A percentile compares a stretch with the other conserved stretches of the same genome.
Conservation (phyloP, 92 coral and sea anemone genomes). For the Phenganax stokvisi region DNA sequence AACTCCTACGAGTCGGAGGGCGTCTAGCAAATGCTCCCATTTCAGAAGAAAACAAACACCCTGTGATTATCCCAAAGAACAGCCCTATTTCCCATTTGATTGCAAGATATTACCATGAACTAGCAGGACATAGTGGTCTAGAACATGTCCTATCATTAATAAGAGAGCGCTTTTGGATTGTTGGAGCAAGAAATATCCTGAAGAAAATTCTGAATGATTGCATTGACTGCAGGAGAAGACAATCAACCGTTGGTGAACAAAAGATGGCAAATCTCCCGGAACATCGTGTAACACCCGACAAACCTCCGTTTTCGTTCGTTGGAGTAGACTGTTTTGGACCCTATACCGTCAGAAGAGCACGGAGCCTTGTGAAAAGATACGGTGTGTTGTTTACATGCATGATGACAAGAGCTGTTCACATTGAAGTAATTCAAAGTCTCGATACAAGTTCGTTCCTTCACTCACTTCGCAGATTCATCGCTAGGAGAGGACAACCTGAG, state of each 20-base stretch:
- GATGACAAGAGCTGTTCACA: slow-evolving; percentile 43
- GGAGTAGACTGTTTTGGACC: slow-evolving; percentile 57
- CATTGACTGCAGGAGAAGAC: slow-evolving; percentile 44
- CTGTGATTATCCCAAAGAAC: slow-evolving; percentile 13
- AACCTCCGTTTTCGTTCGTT: slow-evolving; percentile 52
- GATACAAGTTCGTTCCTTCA: slow-evolving; percentile 3
- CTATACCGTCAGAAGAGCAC: slow-evolving; percentile 22
- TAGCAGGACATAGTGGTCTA: slow-evolving; percentile 48
- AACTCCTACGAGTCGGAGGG: slow-evolving; percentile 26
- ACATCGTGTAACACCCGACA: slow-evolving; percentile 43
- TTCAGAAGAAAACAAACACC: slow-evolving; percentile 9
- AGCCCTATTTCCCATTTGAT: slow-evolving; percentile 40
- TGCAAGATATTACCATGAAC: slow-evolving; percentile 42
- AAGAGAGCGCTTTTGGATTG: slow-evolving; percentile 48
- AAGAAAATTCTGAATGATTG: slow-evolving; percentile 39
- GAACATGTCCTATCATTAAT: slow-evolving; percentile 52
- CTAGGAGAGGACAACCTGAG: neutral
- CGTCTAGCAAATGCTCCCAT: slow-evolving; percentile 18
- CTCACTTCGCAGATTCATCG: neutral
- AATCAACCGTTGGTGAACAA: slow-evolving; percentile 17
- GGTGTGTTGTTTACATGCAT: slow-evolving; percentile 50
- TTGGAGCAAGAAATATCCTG: slow-evolving; percentile 47
- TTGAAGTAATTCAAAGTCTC: slow-evolving; percentile 24
- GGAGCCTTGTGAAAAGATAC: slow-evolving; percentile 35
- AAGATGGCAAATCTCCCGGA: slow-evolving; percentile 39